Evolutionary conservation across 1,140 invertebrate species (phyloP).

Genomic region (Stenopsyche tienmushanensis): DNA sequence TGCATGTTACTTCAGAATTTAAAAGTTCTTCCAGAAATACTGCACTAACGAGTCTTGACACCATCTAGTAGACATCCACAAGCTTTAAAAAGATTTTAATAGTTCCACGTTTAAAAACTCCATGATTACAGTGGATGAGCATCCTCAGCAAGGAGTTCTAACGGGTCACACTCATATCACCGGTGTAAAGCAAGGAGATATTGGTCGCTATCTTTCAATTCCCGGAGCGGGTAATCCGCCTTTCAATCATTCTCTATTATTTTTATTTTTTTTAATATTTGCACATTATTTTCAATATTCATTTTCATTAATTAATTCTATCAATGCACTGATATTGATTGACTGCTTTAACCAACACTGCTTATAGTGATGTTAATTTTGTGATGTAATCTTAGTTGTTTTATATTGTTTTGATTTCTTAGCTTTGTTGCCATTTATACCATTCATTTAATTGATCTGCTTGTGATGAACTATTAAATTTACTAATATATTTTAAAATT

Average conservation of each 20-base stretch:
- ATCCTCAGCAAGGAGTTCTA: constrained; percentile 51
- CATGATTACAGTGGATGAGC: constrained; percentile 60
- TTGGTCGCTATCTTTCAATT: constrained; percentile 72
- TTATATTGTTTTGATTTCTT: neutral
- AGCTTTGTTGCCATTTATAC: too few species aligned
- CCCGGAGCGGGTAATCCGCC: constrained; percentile 62
- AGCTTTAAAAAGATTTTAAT: too few species aligned
- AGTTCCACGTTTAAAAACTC: too few species aligned
- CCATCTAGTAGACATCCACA: too few species aligned
- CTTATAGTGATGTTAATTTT: neutral
- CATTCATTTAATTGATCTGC: too few species aligned
- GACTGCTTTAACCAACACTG: neutral
- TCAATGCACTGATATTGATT: neutral
- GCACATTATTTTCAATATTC: neutral
- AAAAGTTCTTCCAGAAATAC: too few species aligned
- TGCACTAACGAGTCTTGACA: too few species aligned
- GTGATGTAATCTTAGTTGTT: neutral
- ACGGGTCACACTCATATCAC: constrained; percentile 46
- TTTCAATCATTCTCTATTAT: constrained; percentile 14
- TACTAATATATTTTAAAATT: neutral
- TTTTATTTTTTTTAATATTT: neutral
- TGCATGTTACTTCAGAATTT: too few species aligned
- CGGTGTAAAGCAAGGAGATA: constrained; percentile 59
- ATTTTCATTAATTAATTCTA: too few species aligned
- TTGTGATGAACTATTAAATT: too few species aligned